Evolutionary conservation across 2,888 invertebrate species (phyloP), one percentile per base, ranked within the genome.

Genomic region (Ceraclea dissimilis): DNA sequence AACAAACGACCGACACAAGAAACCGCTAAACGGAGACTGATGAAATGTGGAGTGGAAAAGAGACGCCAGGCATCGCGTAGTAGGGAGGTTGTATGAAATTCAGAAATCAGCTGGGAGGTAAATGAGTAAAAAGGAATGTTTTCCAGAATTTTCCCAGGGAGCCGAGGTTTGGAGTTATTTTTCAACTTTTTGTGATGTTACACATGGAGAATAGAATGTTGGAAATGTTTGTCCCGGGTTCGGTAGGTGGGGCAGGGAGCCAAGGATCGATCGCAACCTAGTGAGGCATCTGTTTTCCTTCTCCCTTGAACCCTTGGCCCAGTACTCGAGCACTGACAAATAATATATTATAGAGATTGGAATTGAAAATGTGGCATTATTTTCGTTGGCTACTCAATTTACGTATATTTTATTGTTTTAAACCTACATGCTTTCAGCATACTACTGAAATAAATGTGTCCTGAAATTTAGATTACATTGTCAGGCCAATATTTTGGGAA

Each of bases 251-350:
- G 50, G 50, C 52, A 51, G 53, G 54, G 53, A 50, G 33, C 22
- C 22, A 22, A 44, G 49, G 54, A 58, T 58, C 58, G 58, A 58
- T 58, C 58, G 56, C 49, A 52, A 21, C 57, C 57, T 52, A 52
- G 57, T 47, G 21, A 39, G 52, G 51, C 51, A 52, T 46, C 52
- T 56, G 46, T 52, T 21, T 33, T 39, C 18, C 55, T 20, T 34
- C 52, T 34, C 22, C 54, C 34, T 39, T 26, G 18, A 50, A 47
- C 20, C 47, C 20, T 20, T 19, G 47, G 47, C 47, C 47, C 39
- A 39, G 39, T 39, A 16, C 16, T 39, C 2, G 11, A 31, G 11
- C n/a, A n/a, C n/a, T n/a, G n/a, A n/a, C n/a, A n/a, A n/a, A n/a
- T n/a, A n/a, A n/a, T n/a, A n/a, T n/a, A n/a, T n/a, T n/a, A n/a